These are phyloP conservation scores for Pissodes strobi DNA, from an alignment of 1,140 invertebrate species.

Conservation along the genomic window DNA sequence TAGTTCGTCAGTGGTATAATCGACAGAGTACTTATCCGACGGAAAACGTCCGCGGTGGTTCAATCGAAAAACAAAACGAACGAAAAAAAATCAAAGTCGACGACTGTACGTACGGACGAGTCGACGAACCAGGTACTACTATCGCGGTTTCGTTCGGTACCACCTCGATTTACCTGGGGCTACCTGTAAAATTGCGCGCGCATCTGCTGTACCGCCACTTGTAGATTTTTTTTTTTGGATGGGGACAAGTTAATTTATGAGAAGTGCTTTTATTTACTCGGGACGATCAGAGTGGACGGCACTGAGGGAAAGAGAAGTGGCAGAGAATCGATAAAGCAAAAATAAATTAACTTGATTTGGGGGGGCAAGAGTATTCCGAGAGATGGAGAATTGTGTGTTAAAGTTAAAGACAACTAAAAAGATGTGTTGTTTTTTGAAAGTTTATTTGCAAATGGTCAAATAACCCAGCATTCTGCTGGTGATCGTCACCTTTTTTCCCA, in stretches of 20 bases:
- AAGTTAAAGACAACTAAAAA: too few species aligned
- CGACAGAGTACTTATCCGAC: not conserved
- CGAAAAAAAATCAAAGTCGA: not conserved
- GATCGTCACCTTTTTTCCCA: too few species aligned
- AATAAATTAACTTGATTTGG: too few species aligned
- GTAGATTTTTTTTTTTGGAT: constrained; percentile 4
- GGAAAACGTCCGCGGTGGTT: not conserved
- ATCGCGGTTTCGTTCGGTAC: constrained; percentile 9
- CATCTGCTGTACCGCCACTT: constrained; percentile 10
- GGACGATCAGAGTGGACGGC: not conserved
- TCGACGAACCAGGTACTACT: constrained; percentile 25
- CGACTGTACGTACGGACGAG: not conserved
- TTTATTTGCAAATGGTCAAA: too few species aligned
- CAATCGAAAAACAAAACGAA: not conserved
- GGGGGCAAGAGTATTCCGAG: too few species aligned
- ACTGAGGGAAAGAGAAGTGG: not conserved
- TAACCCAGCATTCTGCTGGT: too few species aligned
- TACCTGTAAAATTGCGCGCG: constrained; percentile 18
- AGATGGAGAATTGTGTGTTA: too few species aligned
- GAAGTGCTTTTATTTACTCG: not conserved
- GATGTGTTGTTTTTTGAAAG: too few species aligned
- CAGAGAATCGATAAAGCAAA: not conserved
- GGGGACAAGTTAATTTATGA: constrained; percentile 21
- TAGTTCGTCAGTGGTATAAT: not conserved
- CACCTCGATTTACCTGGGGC: constrained; percentile 27